These are phyloP conservation scores for Vulpes lagopus DNA, from an alignment of 2,113 vertebrate species.

Conservation along the genomic window DNA sequence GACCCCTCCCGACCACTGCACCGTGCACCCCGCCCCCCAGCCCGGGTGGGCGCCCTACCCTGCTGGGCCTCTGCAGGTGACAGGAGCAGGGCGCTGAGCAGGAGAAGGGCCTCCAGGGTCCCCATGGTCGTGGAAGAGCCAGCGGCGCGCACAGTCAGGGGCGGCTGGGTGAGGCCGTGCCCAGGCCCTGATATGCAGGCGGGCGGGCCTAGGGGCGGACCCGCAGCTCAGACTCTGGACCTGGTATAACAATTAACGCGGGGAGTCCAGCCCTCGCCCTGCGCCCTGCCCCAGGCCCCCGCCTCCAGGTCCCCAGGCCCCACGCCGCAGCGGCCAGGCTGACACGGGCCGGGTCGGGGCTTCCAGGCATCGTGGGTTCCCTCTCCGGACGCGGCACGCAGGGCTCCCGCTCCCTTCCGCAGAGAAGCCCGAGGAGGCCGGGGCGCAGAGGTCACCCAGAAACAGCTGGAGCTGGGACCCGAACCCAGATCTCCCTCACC, in stretches of 20 bases:
- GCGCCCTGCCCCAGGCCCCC: background rate
- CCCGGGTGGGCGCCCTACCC: slow-evolving; percentile 70
- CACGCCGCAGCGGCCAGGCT: rapidly evolving
- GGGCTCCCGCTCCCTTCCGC: background rate
- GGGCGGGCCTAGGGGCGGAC: background rate
- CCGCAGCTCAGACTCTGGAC: slow-evolving; percentile 65
- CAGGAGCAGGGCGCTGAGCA: slow-evolving; percentile 63
- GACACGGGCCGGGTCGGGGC: background rate
- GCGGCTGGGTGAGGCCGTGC: background rate
- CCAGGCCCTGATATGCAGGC: background rate
- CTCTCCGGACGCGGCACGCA: background rate
- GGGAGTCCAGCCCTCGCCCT: background rate
- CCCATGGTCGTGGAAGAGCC: slow-evolving; percentile 69
- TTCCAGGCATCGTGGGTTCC: rapidly evolving
- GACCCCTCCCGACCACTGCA: background rate
- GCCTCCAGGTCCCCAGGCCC: too few species aligned
- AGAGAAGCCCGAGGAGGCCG: background rate
- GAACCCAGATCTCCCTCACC: background rate
- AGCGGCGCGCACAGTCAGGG: background rate
- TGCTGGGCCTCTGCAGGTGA: slow-evolving; percentile 74
- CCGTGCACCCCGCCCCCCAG: background rate
- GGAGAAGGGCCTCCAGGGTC: slow-evolving; percentile 5
- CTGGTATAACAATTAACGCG: slow-evolving; percentile 60
- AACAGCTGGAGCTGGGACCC: background rate
- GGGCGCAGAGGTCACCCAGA: background rate